Evolutionary conservation across 2,797 vertebrate species (phyloP).

Genomic region (Hozukius guyotensis): DNA sequence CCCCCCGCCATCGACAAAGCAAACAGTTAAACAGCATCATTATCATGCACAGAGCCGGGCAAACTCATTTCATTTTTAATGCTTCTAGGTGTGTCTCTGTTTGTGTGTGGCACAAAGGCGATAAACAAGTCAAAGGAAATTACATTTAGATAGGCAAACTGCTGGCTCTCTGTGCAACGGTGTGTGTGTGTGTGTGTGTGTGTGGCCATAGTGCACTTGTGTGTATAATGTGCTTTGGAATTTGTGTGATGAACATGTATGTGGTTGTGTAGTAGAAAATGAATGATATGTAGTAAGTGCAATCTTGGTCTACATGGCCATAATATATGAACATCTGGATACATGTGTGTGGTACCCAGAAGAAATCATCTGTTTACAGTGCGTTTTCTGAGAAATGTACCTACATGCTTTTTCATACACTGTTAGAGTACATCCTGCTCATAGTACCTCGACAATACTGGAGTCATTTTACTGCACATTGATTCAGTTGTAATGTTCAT

Average conservation of each 20-base stretch:
- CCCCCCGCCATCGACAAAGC: slow-evolving; percentile 23
- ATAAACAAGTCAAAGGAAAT: slow-evolving; percentile 53
- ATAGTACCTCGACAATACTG: not conserved
- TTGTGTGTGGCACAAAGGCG: slow-evolving; percentile 16
- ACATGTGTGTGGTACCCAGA: not conserved
- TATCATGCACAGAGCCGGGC: slow-evolving; percentile 37
- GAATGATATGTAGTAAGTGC: not conserved
- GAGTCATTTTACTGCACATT: not conserved
- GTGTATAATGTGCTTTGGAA: not conserved
- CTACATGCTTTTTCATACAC: not conserved
- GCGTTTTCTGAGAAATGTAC: not conserved
- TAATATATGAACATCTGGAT: not conserved
- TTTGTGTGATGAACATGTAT: not conserved
- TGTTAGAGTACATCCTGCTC: not conserved
- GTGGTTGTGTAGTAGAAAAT: not conserved
- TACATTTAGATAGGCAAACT: slow-evolving; percentile 20
- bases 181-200: not conserved
- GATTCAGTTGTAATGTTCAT: slow-evolving; percentile 9
- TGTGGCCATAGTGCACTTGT: not conserved
- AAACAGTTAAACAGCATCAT: slow-evolving; percentile 58
- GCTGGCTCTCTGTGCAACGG: slow-evolving; percentile 1
- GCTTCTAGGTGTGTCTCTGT: slow-evolving; percentile 21
- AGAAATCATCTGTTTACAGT: not conserved
- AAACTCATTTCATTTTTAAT: slow-evolving; percentile 64
- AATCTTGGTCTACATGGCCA: not conserved